A percentile compares a stretch with the other conserved stretches of the same genome.
These are phyloP conservation scores for Achlya flavicornis DNA, from an alignment of 2,888 invertebrate genomes.

Conservation along the genomic window DNA sequence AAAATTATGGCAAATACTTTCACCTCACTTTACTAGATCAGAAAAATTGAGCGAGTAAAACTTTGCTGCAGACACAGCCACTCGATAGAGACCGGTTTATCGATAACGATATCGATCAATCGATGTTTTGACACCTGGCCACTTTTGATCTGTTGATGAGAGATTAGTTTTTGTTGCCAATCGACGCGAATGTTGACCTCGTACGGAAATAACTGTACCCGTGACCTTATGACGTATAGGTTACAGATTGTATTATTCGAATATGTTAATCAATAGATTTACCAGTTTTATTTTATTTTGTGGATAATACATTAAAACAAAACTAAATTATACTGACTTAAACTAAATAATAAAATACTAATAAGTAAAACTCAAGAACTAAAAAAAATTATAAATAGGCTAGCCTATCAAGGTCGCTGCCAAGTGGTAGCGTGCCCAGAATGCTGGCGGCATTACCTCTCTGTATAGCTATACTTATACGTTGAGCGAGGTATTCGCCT, in stretches of 20 bases:
- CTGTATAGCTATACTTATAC: too few relatives aligned
- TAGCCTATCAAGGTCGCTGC: too few relatives aligned
- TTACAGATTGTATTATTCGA: slow-evolving; percentile 8
- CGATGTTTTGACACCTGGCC: slow-evolving; percentile 24
- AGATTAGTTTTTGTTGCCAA: slow-evolving; percentile 33
- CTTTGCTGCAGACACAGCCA: not conserved
- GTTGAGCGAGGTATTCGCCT: too few relatives aligned
- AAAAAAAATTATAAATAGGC: too few relatives aligned
- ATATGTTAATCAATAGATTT: too few relatives aligned
- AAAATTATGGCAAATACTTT: not conserved
- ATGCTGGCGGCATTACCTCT: too few relatives aligned
- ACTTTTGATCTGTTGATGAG: slow-evolving; percentile 22
- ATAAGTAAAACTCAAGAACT: too few relatives aligned
- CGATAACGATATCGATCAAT: slow-evolving; percentile 22
- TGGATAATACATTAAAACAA: too few relatives aligned
- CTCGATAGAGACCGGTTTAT: slow-evolving; percentile 19
- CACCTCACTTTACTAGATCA: slow-evolving; percentile 4
- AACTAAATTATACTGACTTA: too few relatives aligned
- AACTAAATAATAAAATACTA: too few relatives aligned
- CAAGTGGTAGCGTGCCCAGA: too few relatives aligned
- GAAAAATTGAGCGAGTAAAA: not conserved
- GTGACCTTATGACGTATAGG: slow-evolving; percentile 32
- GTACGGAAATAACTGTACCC: slow-evolving; percentile 43
- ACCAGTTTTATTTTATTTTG: too few relatives aligned
- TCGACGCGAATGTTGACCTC: slow-evolving; percentile 40